These are phyloP conservation scores for Sebastes flavidus DNA, from an alignment of 2,797 vertebrate genomes.

Conservation along the genomic window DNA sequence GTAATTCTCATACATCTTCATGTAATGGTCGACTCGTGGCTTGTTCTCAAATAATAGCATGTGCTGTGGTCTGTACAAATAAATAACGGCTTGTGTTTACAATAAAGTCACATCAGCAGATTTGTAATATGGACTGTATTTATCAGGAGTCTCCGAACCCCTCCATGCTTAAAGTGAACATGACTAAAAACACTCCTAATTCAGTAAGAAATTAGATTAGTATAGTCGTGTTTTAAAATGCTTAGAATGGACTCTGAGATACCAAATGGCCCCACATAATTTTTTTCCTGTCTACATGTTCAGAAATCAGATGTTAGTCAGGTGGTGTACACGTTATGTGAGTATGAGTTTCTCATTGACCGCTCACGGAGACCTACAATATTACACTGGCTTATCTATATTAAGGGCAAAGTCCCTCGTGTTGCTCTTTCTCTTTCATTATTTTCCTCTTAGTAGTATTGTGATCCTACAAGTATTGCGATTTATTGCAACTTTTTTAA, in stretches of 20 bases:
- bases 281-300: background rate
- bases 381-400: background rate
- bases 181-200: background rate
- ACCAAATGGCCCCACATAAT: background rate
- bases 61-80: background rate
- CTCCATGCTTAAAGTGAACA: background rate
- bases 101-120: background rate
- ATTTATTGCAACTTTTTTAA: too few relatives aligned
- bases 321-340: background rate
- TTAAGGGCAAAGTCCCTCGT: background rate
- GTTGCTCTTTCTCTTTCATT: background rate
- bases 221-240: background rate
- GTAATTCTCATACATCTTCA: background rate
- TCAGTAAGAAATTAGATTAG: background rate
- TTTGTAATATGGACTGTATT: background rate
- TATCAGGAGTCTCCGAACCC: background rate
- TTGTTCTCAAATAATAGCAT: background rate
- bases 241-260: background rate
- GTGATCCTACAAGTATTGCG: too few relatives aligned
- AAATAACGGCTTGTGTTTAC: background rate
- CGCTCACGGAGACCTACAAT: background rate
- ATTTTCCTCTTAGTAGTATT: background rate
- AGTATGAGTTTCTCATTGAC: background rate
- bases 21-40: background rate
- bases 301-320: background rate